phyloP scores from a whole-genome alignment of 2,113 vertebrate species.

The Orycteropus afer region DNA sequence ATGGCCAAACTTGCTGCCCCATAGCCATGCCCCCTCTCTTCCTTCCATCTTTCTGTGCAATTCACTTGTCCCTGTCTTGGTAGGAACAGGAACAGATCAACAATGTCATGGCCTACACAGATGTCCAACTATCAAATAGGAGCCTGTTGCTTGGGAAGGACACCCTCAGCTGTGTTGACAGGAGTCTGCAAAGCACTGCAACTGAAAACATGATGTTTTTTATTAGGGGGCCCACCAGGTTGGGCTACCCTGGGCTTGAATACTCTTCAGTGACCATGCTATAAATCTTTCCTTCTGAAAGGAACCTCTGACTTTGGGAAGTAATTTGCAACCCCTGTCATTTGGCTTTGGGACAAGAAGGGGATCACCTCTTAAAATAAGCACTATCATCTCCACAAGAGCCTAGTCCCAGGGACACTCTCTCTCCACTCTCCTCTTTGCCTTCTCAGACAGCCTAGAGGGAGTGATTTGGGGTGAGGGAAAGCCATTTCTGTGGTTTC shows the following conservation, averaged over 20 bases:
- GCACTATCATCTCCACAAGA: not conserved
- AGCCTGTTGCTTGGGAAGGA: too few species aligned
- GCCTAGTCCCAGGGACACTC: not conserved
- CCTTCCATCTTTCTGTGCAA: not conserved
- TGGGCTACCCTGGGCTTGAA: not conserved
- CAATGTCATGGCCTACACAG: not conserved
- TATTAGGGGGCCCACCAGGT: not conserved
- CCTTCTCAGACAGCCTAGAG: not conserved
- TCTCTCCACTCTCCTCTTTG: not conserved
- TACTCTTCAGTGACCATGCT: not conserved
- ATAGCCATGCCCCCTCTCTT: too few species aligned
- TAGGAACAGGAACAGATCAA: not conserved
- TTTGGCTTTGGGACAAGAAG: not conserved
- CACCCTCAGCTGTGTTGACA: not conserved
- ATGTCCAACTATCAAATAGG: not conserved
- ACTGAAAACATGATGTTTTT: not conserved
- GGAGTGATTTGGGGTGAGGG: fast-evolving
- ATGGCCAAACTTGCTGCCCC: not conserved
- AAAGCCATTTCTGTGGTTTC: not conserved
- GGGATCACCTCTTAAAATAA: not conserved
- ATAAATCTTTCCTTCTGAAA: not conserved
- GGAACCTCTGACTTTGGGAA: not conserved
- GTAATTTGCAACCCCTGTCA: not conserved
- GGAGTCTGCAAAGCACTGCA: not conserved
- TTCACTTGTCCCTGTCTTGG: not conserved